Base-by-base conservation (phyloP, 1,140 invertebrate genomes). In the Leptonema lineaticorne region DNA sequence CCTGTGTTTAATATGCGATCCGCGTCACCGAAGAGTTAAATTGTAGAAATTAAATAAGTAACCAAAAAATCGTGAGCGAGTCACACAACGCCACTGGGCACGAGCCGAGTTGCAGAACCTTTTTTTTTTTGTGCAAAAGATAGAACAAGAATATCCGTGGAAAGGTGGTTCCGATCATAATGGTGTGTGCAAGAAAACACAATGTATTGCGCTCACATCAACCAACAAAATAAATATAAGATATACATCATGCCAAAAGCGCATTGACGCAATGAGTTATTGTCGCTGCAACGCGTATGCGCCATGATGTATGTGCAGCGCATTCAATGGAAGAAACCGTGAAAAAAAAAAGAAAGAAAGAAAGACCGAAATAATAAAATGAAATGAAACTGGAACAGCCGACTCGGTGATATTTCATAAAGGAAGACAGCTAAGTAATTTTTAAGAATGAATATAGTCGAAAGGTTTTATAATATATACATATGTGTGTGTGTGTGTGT, bases 171-270 rank as follows among this genome's bases (percentile, higher is more conserved):
- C 33, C 30, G 22, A 33, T 53, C 22, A 67, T 53, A 69, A 69
- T 37, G 50, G 62, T n/a, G 57, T 33, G 57, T 16, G 33, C 48
- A 63, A 53, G 59, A 11, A n/a, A n/a, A 50, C 63, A 72, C 68
- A 72, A 72, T 72, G 68, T 53, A 46, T 29, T 58, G 29, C 70
- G 67, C n/a, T 48, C 28, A 67, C 67, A 72, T 69, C 69, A 62
- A 67, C n/a, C 67, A 72, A 72, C 71, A 72, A 72, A 72, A 72
- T 64, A 72, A 72, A 72, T 41, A 41, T 72, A 72, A 72, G 71
- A 72, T 72, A 72, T 72, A 72, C 67, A 72, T 72, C 71, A 67
- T 50, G 29, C 7, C 58, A 24, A 64, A n/a, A 53, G 50, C 57
- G 67, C 71, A 72, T 72, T 72, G 71, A 69, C 59, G 71, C 71